Base-by-base conservation (phyloP, 1,140 invertebrate species). In the Heliconius melpomene region DNA sequence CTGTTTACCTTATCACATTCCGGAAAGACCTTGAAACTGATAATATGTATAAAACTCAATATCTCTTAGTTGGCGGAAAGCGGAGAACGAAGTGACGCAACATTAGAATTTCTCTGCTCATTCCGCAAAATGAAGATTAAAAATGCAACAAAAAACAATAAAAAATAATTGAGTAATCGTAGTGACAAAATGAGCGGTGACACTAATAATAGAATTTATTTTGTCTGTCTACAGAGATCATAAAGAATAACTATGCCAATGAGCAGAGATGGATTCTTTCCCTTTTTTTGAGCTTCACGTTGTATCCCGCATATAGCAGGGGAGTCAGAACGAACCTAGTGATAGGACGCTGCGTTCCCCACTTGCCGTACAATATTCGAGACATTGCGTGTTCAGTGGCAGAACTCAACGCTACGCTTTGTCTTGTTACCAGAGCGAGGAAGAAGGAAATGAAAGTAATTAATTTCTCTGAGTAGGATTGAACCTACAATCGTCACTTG, bases 161-260 rank as follows among this genome's bases (percentile, higher is more conserved):
- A 52, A 20, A 52, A 7, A 20, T 2, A 20, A 52, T 52, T 52
- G 18, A 52, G 18, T 52, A 52, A 52, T 52, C 50, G 70, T 46
- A 36, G 77, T 78, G 50, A 78, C 72, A 78, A 73, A 78, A 73
- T 78, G 76, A 75, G 73, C 75, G 52, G 54, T 74, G 79, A 72
- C 57, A 77, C 77, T 80, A 80, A 80, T 26, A 80, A 80, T 77
- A 80, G 79, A 75, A 79, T 54, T 75, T 66, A 79, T 74, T 74
- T 72, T 74, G 78, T 70, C 70, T 66, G 75, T 77, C 75, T 80
- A 72, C 40, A 73, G 71, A 73, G 72, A 72, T 74, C 79, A 80
- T 80, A 80, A 73, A 74, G 75, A 80, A 79, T 73, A 78, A 74
- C 73, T 79, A 79, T 79, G 78, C 71, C 66, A 79, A 71, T 60